These are phyloP conservation scores for Mormyrops attenuatus DNA, from an alignment of 2,797 vertebrate genomes.

Conservation along the genomic window DNA sequence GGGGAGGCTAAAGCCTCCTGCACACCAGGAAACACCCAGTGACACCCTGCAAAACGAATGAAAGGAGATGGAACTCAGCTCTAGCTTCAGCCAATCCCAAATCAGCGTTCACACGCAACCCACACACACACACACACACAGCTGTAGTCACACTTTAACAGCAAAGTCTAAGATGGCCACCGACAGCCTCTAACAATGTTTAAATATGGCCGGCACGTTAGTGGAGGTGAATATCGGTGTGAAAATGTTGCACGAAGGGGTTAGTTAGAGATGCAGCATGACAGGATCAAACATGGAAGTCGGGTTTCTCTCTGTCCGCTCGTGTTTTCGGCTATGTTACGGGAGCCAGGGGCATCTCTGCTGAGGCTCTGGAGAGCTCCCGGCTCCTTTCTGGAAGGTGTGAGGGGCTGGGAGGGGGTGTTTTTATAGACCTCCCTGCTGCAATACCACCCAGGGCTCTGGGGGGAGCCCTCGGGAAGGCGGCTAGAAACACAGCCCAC, in stretches of 20 bases:
- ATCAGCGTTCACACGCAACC: not conserved
- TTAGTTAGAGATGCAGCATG: constrained; percentile 3
- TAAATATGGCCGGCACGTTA: not conserved
- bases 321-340: not conserved
- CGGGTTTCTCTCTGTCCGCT: not conserved
- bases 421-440: constrained; percentile 25
- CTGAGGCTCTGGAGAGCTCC: not conserved
- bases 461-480: not conserved
- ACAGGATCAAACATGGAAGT: not conserved
- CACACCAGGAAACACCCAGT: not conserved
- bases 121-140: not conserved
- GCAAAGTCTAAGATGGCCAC: not conserved
- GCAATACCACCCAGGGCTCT: not conserved
- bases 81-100: not conserved
- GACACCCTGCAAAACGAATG: not conserved
- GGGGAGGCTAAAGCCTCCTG: not conserved
- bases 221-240: not conserved
- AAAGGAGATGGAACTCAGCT: not conserved
- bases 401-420: not conserved
- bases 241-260: not conserved
- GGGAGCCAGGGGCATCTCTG: not conserved
- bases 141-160: not conserved
- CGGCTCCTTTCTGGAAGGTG: not conserved
- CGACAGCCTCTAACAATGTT: not conserved
- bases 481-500: not conserved